These are phyloP conservation scores for Leistus spinibarbis DNA, from an alignment of 2,888 invertebrate species.

Conservation along the genomic window DNA sequence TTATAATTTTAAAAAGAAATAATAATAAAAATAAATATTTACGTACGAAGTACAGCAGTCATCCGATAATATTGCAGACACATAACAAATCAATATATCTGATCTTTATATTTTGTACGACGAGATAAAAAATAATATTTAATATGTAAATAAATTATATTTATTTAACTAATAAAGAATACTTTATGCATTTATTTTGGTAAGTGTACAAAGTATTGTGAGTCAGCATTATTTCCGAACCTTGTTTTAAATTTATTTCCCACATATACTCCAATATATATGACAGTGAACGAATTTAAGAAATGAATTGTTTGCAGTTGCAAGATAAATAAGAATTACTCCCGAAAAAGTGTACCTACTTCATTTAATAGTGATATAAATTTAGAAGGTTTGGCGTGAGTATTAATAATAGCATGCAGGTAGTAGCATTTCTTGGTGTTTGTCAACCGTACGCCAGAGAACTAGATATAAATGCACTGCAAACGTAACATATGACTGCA, in stretches of 20 bases:
- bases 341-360: not conserved
- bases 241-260: not conserved
- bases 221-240: not conserved
- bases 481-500: not conserved
- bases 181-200: not conserved
- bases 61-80: too few relatives aligned
- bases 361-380: not conserved
- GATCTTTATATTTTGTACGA: too few relatives aligned
- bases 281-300: not conserved
- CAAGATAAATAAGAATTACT: slow-evolving; percentile 5
- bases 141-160: too few relatives aligned
- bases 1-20: too few relatives aligned
- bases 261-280: not conserved
- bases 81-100: too few relatives aligned
- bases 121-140: too few relatives aligned
- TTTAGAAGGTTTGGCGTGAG: not conserved
- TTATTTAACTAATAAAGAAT: too few relatives aligned
- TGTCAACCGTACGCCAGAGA: slow-evolving; percentile 26
- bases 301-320: slow-evolving; percentile 5
- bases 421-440: slow-evolving; percentile 1
- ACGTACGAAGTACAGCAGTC: too few relatives aligned
- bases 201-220: not conserved
- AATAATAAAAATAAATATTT: too few relatives aligned
- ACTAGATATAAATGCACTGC: slow-evolving; percentile 5
- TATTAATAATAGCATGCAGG: slow-evolving; percentile 6